Evolutionary conservation across 2,888 invertebrate genomes (phyloP).

Genomic region (Phaedon cochleariae): DNA sequence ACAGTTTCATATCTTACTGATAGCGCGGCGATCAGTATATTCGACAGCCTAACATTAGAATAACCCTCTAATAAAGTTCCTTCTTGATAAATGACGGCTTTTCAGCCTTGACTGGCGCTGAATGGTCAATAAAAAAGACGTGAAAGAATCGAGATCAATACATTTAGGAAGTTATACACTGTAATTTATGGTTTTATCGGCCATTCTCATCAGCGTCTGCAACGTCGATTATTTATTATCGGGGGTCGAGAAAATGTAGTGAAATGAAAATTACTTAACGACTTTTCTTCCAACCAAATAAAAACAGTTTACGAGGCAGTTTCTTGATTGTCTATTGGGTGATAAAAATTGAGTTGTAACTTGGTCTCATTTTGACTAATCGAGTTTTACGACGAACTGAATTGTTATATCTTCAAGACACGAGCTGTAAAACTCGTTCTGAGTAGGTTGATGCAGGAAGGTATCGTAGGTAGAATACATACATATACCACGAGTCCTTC

Average conservation of each 20-base stretch:
- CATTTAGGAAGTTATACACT: conserved; percentile 36
- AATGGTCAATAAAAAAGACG: conserved; percentile 39
- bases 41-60: not conserved
- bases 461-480: no score
- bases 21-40: no score
- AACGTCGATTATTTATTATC: conserved; percentile 34
- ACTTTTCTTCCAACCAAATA: conserved; percentile 20
- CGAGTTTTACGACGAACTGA: not conserved
- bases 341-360: conserved; percentile 9
- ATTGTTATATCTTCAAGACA: no score
- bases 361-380: not conserved
- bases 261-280: conserved; percentile 32
- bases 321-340: conserved; percentile 11
- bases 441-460: no score
- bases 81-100: conserved; percentile 16
- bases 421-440: no score
- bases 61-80: not conserved
- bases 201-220: conserved; percentile 39
- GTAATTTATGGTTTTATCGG: conserved; percentile 41
- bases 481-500: no score
- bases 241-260: conserved; percentile 32
- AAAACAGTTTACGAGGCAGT: conserved; percentile 21
- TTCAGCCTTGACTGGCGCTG: conserved; percentile 19
- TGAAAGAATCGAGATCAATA: conserved; percentile 38
- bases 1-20: no score